A percentile compares a stretch with the other conserved stretches of the same genome.
phyloP scores from a whole-genome alignment of 2,113 vertebrate species.

The Platysteira castanea region DNA sequence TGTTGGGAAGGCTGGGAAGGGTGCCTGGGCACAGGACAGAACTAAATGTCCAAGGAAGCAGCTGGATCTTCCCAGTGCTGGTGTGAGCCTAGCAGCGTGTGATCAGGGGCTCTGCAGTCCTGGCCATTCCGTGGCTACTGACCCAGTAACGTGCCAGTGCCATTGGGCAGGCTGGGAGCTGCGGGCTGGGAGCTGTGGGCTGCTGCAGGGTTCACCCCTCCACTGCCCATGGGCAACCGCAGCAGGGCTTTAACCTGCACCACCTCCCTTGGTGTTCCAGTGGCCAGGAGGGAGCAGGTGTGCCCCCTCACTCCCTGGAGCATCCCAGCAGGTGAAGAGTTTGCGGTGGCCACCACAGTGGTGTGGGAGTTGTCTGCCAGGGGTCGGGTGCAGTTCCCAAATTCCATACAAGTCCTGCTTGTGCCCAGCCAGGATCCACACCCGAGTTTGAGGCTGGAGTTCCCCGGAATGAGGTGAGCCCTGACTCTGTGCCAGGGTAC shows the following conservation, averaged over 20 bases:
- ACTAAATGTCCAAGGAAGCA: not conserved
- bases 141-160: not conserved
- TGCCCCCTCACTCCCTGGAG: not conserved
- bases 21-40: not conserved
- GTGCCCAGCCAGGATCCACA: not conserved
- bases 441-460: fast-evolving
- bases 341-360: not conserved
- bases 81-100: not conserved
- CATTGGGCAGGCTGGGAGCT: not conserved
- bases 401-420: not conserved
- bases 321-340: not conserved
- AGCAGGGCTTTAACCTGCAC: not conserved
- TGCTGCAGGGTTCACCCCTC: not conserved
- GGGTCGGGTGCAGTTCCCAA: not conserved
- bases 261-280: not conserved
- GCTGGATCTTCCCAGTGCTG: not conserved
- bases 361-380: not conserved
- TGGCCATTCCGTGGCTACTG: fast-evolving
- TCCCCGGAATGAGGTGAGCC: fast-evolving
- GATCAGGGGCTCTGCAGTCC: not conserved
- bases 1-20: not conserved
- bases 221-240: not conserved
- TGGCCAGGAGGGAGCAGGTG: not conserved
- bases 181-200: not conserved
- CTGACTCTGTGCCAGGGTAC: fast-evolving